Evolutionary conservation across 2,113 vertebrate species (phyloP).

Genomic region (Polyodon spathula): DNA sequence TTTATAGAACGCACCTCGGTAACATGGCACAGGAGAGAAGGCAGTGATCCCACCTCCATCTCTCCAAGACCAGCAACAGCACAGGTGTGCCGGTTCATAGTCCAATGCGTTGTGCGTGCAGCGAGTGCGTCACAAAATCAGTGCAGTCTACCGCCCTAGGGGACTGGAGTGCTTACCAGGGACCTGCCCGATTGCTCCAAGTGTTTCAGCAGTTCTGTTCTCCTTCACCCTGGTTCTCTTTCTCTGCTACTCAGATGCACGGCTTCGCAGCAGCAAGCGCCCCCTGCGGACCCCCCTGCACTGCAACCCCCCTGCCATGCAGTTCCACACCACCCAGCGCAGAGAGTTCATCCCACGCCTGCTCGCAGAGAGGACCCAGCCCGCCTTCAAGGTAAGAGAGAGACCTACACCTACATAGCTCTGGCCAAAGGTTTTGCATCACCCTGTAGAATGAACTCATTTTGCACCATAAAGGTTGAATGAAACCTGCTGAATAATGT

Average conservation of each 20-base stretch:
- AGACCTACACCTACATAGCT: no score
- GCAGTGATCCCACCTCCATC: background rate
- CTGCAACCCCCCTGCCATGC: slow-evolving; percentile 15
- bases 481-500: no score
- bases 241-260: slow-evolving; percentile 13
- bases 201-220: background rate
- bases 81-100: background rate
- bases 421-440: no score
- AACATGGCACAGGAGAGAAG: no score
- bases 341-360: slow-evolving; percentile 14
- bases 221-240: background rate
- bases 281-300: background rate
- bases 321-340: slow-evolving; percentile 12
- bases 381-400: slow-evolving; percentile 5
- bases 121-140: no score
- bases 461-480: no score
- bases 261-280: slow-evolving; percentile 23
- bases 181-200: background rate
- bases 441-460: no score
- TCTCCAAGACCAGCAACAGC: background rate
- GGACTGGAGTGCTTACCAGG: no score
- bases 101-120: no score
- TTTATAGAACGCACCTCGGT: no score
- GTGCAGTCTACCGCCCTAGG: no score
- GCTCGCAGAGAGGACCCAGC: background rate